These are phyloP conservation scores for Aurelia sp. DNA, from an alignment of 30 jellyfish, hydroid and myxozoan species.

Conservation along the genomic window DNA sequence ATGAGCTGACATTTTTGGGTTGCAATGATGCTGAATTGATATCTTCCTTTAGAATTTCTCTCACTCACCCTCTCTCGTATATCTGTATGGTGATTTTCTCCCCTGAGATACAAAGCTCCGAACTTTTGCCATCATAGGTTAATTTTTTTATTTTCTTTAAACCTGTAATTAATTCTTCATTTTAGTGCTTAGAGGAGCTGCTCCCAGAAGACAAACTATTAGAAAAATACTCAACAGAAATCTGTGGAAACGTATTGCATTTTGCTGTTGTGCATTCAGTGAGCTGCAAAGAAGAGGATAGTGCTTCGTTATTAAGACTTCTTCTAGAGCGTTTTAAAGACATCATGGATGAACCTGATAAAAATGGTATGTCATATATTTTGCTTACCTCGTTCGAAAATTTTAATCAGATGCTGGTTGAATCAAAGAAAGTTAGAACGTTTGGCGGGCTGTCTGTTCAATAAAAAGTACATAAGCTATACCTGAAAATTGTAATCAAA, in stretches of 20 bases:
- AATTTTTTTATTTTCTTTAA: background rate
- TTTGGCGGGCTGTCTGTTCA: no score
- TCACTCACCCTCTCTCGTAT: no score
- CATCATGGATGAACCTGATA: constrained; percentile 59
- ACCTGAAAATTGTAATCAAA: no score
- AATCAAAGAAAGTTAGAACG: no score
- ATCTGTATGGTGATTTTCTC: no score
- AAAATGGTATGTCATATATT: constrained; percentile 63
- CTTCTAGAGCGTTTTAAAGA: constrained; percentile 30
- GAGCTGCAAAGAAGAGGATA: constrained; percentile 35
- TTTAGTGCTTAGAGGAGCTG: constrained; percentile 36
- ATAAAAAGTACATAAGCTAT: no score
- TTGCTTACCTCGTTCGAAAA: no score
- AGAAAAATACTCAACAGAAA: constrained; percentile 19
- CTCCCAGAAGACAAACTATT: background rate
- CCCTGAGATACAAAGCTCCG: no score
- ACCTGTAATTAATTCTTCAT: background rate
- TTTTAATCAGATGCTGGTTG: background rate
- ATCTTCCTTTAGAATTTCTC: no score
- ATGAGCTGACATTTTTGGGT: no score
- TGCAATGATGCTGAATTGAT: no score
- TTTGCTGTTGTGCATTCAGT: constrained; percentile 68
- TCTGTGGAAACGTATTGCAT: constrained; percentile 75
- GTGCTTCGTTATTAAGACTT: constrained; percentile 44
- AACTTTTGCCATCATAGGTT: no score